Percentiles rank a stretch among this genome's conserved stretches.
Evolutionary conservation across 2,888 invertebrate species (phyloP).

Genomic region (Listrodromus nycthemerus): DNA sequence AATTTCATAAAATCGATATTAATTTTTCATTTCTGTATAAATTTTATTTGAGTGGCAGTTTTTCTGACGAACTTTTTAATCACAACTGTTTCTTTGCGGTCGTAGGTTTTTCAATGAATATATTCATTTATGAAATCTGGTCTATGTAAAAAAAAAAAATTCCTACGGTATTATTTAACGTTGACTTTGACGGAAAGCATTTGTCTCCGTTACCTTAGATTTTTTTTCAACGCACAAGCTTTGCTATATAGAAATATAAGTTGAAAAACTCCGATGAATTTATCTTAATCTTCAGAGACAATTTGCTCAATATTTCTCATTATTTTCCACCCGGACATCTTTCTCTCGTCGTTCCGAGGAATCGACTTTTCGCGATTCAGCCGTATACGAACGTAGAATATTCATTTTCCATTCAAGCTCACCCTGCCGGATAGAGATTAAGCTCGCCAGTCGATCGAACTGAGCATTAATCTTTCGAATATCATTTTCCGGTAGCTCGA

Average conservation of each 20-base stretch:
- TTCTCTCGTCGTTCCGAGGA: background rate
- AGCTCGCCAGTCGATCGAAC: conserved; percentile 58
- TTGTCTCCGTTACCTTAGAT: background rate
- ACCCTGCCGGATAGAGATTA: conserved; percentile 58
- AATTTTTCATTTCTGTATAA: too few relatives aligned
- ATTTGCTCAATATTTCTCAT: conserved; percentile 41
- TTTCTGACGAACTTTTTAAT: too few relatives aligned
- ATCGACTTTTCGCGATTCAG: background rate
- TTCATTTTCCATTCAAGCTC: conserved; percentile 61
- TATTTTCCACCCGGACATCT: conserved; percentile 15
- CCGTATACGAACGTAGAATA: conserved; percentile 36
- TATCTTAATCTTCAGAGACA: conserved; percentile 44
- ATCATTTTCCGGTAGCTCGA: conserved; percentile 64
- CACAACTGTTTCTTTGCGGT: too few relatives aligned
- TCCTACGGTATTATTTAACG: background rate
- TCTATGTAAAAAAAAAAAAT: background rate
- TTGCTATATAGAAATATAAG: background rate
- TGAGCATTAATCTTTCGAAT: conserved; percentile 64
- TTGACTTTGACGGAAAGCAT: background rate
- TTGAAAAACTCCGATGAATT: conserved; percentile 39
- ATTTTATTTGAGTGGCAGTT: too few relatives aligned
- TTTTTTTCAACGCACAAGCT: background rate
- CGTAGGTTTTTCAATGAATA: too few relatives aligned
- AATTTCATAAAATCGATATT: too few relatives aligned
- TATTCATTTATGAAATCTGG: background rate